Percentiles rank a stretch among this genome's conserved stretches.
Evolutionary conservation across 1,140 invertebrate species (phyloP).

Genomic region (Papilio machaon): DNA sequence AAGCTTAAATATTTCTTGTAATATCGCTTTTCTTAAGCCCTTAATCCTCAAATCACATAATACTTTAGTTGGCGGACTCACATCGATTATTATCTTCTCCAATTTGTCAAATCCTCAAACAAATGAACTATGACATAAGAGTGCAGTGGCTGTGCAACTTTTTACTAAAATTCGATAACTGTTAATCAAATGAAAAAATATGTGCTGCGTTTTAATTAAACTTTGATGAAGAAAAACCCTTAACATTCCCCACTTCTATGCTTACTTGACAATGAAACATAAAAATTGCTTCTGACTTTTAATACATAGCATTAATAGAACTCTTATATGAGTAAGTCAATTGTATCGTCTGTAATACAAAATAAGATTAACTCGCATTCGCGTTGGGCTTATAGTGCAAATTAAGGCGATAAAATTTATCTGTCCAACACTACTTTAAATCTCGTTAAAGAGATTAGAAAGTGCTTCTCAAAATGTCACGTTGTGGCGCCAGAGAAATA

Average conservation of each 20-base stretch:
- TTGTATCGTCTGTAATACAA: neutral
- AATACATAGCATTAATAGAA: conserved; percentile 6
- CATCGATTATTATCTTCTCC: neutral
- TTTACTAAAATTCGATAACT: neutral
- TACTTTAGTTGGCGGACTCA: neutral
- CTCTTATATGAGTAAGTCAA: neutral
- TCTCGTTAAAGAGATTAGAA: conserved; percentile 52
- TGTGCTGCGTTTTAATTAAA: neutral
- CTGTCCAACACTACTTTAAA: conserved; percentile 30
- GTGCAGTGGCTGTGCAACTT: neutral
- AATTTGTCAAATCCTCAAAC: neutral
- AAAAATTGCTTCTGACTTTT: neutral
- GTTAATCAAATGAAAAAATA: neutral
- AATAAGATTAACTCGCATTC: neutral
- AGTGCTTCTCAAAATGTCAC: conserved; percentile 52
- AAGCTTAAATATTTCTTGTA: neutral
- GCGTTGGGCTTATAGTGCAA: conserved; percentile 19
- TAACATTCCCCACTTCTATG: too few species aligned
- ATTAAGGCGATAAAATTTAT: conserved; percentile 35
- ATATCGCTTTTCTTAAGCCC: neutral
- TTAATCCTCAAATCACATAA: neutral
- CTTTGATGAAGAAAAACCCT: neutral
- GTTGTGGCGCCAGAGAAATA: conserved; percentile 41
- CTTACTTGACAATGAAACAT: too few species aligned
- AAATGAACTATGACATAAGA: neutral